phyloP scores from a whole-genome alignment of 2,888 invertebrate species.

The Brachyopa scutellaris region DNA sequence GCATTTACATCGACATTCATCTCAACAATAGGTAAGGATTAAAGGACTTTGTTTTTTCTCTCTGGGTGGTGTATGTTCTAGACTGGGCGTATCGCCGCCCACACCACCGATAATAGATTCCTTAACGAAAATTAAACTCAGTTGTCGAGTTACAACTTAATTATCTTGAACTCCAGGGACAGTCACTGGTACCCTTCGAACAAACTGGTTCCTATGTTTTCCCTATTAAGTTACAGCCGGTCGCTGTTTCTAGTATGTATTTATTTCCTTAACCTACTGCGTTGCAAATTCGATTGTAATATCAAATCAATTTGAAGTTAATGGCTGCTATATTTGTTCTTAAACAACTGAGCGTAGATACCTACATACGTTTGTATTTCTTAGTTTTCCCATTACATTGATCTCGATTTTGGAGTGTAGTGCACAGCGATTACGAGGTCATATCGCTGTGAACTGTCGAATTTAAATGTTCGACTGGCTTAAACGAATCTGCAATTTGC shows the following conservation, averaged over 20 bases:
- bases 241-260: slow-evolving; percentile 14
- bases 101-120: slow-evolving; percentile 6
- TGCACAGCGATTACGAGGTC: too few species aligned
- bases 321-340: neutral
- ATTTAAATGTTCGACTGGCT: too few species aligned
- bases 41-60: slow-evolving; percentile 59
- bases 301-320: slow-evolving; percentile 29
- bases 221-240: slow-evolving; percentile 13
- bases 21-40: slow-evolving; percentile 91
- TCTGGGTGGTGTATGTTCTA: slow-evolving; percentile 27
- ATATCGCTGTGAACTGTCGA: too few species aligned
- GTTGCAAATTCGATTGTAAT: slow-evolving; percentile 28
- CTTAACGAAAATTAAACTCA: neutral
- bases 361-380: too few species aligned
- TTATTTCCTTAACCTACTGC: slow-evolving; percentile 1
- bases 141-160: neutral
- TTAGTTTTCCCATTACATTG: neutral
- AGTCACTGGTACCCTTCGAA: slow-evolving; percentile 16
- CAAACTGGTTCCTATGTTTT: slow-evolving; percentile 46
- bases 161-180: neutral
- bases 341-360: neutral
- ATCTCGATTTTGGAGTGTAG: too few species aligned
- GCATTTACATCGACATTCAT: slow-evolving; percentile 97
- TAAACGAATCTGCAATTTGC: neutral
- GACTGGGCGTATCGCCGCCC: slow-evolving; percentile 60